A percentile compares a stretch with the other conserved stretches of the same genome.
Conservation (phyloP, 2,797 vertebrate genomes). For the Geotrypetes seraphini region DNA sequence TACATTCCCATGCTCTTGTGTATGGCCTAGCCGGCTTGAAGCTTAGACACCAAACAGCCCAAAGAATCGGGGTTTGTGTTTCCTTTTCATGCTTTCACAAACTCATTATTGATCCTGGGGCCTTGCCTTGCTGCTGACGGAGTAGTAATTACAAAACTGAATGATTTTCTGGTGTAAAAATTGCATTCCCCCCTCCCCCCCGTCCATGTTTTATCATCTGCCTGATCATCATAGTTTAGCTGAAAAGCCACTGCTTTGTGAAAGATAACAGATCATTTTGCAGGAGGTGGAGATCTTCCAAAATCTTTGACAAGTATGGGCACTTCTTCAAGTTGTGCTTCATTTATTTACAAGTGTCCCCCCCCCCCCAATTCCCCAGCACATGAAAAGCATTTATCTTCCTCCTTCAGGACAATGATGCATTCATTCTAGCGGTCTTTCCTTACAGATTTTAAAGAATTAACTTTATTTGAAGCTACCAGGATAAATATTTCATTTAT, state of each 20-base stretch:
- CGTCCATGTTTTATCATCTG: conserved; percentile 28
- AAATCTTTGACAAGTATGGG: conserved; percentile 42
- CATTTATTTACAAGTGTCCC: conserved; percentile 49
- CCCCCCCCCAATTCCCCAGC: conserved; percentile 42
- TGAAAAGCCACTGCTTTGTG: conserved; percentile 9
- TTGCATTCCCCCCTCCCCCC: conserved; percentile 15
- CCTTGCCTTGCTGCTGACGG: conserved; percentile 34
- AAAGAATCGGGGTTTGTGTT: conserved; percentile 59
- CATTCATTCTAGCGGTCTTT: conserved; percentile 49
- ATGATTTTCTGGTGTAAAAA: conserved; percentile 8
- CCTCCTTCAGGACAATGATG: conserved; percentile 39
- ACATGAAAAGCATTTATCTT: conserved; percentile 53
- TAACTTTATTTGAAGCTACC: conserved; percentile 41
- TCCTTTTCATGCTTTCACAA: conserved; percentile 55
- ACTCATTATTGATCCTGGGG: conserved; percentile 46
- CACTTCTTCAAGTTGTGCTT: conserved; percentile 40
- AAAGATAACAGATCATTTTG: conserved; percentile 1
- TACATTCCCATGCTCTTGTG: conserved; percentile 56
- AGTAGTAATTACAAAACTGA: conserved; percentile 38
- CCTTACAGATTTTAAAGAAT: conserved; percentile 44
- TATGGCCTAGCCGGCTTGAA: conserved; percentile 37
- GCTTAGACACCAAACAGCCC: conserved; percentile 53
- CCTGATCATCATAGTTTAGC: conserved; percentile 39
- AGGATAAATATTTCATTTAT: conserved; percentile 42
- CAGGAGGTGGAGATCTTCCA: conserved; percentile 11